Evolutionary conservation across 2,113 vertebrate species (phyloP).

Genomic region (Sus scrofa): DNA sequence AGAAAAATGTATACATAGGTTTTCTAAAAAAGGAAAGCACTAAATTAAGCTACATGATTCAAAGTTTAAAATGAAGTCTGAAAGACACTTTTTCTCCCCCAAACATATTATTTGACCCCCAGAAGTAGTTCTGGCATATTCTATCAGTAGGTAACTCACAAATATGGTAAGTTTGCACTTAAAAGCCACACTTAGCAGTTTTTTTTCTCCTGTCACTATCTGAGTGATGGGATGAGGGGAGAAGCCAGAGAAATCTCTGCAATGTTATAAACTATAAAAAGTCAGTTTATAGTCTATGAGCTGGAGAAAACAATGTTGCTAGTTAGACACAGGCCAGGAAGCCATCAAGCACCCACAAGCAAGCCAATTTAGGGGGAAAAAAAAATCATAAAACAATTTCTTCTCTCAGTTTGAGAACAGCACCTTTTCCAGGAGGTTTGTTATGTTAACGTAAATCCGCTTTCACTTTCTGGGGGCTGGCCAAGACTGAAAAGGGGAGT

Average conservation of each 20-base stretch:
- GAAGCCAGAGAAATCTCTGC: conserved; percentile 55
- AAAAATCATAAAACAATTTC: conserved; percentile 35
- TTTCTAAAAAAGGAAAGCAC: conserved; percentile 13
- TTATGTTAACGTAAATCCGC: background rate
- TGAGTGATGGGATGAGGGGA: conserved; percentile 28
- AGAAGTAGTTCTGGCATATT: conserved; percentile 44
- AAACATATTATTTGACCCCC: conserved; percentile 49
- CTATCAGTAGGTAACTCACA: conserved; percentile 41
- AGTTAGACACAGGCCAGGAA: conserved; percentile 2
- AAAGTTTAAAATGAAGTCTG: conserved; percentile 27
- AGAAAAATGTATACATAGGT: background rate
- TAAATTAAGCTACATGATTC: background rate
- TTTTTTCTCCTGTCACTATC: conserved; percentile 18
- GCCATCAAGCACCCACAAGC: background rate
- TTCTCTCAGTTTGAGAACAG: conserved; percentile 59
- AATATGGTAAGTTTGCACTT: conserved; percentile 53
- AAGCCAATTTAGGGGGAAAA: conserved; percentile 14
- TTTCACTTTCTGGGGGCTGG: conserved; percentile 47
- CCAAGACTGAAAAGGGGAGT: conserved; percentile 51
- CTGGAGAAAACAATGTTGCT: background rate
- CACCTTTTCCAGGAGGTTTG: conserved; percentile 62
- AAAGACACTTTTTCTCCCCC: conserved; percentile 41
- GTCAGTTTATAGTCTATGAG: conserved; percentile 46
- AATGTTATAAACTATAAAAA: conserved; percentile 71
- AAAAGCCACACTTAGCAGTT: conserved; percentile 13